Evolutionary conservation across 2,797 vertebrate genomes (phyloP), one percentile per base, ranked within the genome.

Genomic region (Anabas testudineus): DNA sequence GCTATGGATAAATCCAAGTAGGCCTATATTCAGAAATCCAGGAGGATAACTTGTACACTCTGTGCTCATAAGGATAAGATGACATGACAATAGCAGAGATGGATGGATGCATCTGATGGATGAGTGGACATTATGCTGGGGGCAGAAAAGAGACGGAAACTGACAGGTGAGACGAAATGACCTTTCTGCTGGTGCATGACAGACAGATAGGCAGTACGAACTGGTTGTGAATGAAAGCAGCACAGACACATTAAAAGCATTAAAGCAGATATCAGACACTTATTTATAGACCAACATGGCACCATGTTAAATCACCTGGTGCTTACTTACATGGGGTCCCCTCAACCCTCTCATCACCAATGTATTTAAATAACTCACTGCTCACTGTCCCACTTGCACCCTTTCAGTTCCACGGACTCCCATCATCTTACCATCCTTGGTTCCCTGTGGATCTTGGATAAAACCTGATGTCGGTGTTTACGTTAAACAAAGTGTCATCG

Each of bases 401-500:
- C 46, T 59, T 24, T 15, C 42, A 77, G 10, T 79, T 71, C 0
- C 36, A 48, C 34, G 46, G 1, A 46, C 55, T 39, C 32, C 56
- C 21, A 19, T 41, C 30, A 57, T 55, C 96, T 96, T 94, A 98
- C 97, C 97, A 97, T 78, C 94, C 96, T 32, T 92, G 92, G 80
- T 93, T 95, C 64, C 94, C 95, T 0, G 94, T 92, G 43, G 94
- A 93, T 88, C 93, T 96, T 21, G 96, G 95, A 81, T 97, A 95
- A 83, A 97, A 95, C 60, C 95, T 94, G 86, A 97, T 95, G 92
- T 98, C 96, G 24, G 93, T 95, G 84, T 97, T 96, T 86, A 98
- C 95, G 78, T 95, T 96, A 87, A 99, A 99, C 68, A 99, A 89
- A 67, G 95, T 96, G 87, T 99, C 97, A 32, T 93, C 94, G 46